Evolutionary conservation across 2,797 vertebrate genomes (phyloP), one percentile per base, ranked within the genome.

Genomic region (Spinibarbus caldwelli): DNA sequence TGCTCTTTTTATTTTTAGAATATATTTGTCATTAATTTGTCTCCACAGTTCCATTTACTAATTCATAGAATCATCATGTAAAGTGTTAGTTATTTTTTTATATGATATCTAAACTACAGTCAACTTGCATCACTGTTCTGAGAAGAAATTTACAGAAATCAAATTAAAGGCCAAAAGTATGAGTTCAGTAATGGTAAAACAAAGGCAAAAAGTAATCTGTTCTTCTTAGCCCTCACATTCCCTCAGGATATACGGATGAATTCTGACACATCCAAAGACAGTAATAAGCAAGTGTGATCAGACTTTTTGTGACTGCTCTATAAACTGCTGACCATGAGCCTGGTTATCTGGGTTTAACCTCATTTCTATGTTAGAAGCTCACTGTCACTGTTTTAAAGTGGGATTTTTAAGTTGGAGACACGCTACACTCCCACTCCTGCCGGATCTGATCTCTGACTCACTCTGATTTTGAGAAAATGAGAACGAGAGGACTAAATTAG

Each of bases 341-440:
- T 88, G 86, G 90, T 91, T 91, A 94, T 93, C 94, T 93, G 92
- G 93, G 92, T 93, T 95, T 94, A 95, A 91, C 93, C 93, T 88
- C 89, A 90, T 93, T 94, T 85, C 92, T 90, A 90, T 90, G 88
- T 91, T 86, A 93, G 91, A 89, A 52, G 88, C 86, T 90, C 5
- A 12, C 89, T 92, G 90, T 87, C 81, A 41, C 83, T 68, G 88
- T 86, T 90, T 92, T 91, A 78, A 89, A 83, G 91, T 41, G 31
- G 57, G 85, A 64, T 68, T 72, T 78, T 68, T 52, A 80, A 82
- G 67, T 82, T 59, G 38, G 38, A 31, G 80, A 72, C 47, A 82
- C 36, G 11, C 66, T 45, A 38, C 52, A 23, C 49, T 72, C 52
- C 29, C 68, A 47, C 38, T 72, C 23, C 70, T 73, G 38, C 41